Base-by-base conservation (phyloP, 37 sponge, comb jelly and placozoan species). In the Ephydatia muelleri region DNA sequence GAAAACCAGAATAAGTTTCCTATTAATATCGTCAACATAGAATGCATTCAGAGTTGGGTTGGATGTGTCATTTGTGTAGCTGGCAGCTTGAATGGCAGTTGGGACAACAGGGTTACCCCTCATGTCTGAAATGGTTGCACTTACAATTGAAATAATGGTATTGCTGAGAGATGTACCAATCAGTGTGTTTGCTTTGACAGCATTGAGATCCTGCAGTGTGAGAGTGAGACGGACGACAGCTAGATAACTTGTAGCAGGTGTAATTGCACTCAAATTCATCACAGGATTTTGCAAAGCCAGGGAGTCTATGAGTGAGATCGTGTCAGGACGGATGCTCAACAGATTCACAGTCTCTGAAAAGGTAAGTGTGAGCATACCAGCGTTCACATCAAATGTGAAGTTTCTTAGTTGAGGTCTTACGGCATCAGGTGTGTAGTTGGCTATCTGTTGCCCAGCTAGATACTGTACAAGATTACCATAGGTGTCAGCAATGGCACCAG, bases 291-390 rank as follows among this genome's bases (percentile, higher is more conserved):
- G 29, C 33, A 90, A 5, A 0, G 80, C 38, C 5, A 36, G 68
- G 28, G 66, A 74, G 21, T 82, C 43, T 27, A 86, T 85, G 66
- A 97, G 73, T 35, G 49, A 85, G 49, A 97, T 90, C 39, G 73
- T 84, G 32, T 82, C 68, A 72, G 93, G 87, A 73, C 84, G 83
- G 13, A 97, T 38, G 29, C 67, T 79, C 36, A 79, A 22, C 21
- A 92, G 49, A 49, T 89, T 88, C 4, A 97, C 87, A 72, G 93
- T 92, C 77, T 97, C 97, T 32, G 88, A 73, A 76, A 95, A 95
- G 3, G 77, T 82, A 19, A 95, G 57, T 9, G 65, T 68, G n/a
- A 95, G 47, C 0, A 85, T 35, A 2, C 93, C 93, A 67, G 70
- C 84, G 83, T 90, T 81, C 25, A 95, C 23, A 77, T 92, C 86